phyloP scores from a whole-genome alignment of 2,113 vertebrate genomes.

The Zootoca vivipara region DNA sequence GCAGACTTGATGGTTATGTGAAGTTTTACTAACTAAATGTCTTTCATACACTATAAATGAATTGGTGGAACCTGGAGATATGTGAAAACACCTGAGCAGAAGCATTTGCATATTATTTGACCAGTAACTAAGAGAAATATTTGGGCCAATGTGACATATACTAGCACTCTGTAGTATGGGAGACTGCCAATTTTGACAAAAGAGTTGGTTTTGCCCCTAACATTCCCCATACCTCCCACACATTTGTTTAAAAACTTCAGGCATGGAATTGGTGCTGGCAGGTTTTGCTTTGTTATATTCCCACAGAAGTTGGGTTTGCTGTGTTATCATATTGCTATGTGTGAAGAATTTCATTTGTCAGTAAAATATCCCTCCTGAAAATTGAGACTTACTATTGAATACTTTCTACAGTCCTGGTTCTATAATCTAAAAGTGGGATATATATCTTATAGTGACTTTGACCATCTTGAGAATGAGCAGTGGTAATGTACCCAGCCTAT shows the following conservation, averaged over 20 bases:
- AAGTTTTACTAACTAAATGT: neutral
- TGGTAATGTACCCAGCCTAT: neutral
- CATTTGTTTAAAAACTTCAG: neutral
- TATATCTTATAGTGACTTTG: neutral
- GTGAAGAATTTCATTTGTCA: neutral
- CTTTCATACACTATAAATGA: slow-evolving; percentile 3
- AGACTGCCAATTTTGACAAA: neutral
- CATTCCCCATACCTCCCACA: neutral
- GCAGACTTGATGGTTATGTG: neutral
- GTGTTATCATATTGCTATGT: too few species aligned
- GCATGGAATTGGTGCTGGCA: neutral
- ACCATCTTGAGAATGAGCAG: neutral
- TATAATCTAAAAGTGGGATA: neutral
- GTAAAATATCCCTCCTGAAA: neutral
- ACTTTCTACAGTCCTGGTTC: slow-evolving; percentile 19
- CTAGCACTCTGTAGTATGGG: neutral
- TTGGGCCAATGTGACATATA: neutral
- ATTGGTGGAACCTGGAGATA: neutral
- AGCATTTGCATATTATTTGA: neutral
- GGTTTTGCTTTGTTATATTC: neutral
- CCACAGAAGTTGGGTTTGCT: neutral
- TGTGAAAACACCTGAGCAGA: neutral
- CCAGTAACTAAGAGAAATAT: neutral
- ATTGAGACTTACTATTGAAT: neutral
- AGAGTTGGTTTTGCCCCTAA: neutral